Base-by-base conservation (phyloP, 2,797 vertebrate species). In the Rhynchotus rufescens region DNA sequence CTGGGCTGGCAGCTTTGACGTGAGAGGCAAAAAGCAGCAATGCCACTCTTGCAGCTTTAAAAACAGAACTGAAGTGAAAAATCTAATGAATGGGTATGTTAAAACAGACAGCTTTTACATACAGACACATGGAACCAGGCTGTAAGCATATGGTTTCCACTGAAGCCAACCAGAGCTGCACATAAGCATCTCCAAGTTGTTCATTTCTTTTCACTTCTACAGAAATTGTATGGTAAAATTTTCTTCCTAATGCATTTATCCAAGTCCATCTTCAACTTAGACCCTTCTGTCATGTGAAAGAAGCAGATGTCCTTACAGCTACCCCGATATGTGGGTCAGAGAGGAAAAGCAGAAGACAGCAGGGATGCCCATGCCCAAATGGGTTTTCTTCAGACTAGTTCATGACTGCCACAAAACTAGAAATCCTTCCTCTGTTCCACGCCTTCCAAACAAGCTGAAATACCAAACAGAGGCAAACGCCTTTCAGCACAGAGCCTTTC, bases 391-490 rank as follows among this genome's bases (percentile, higher is more conserved):
- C 26, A 49, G 59, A 40, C 52, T 67, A 34, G 54, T 86, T 47
- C 23, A 26, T 0, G 19, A 76, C 40, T 61, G 16, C 10, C 30
- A 26, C 3, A 30, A 81, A 76, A 56, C 73, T 15, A 62, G 60
- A 76, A 83, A 66, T 67, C 64, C 61, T 74, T 54, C 45, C 61
- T 44, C 38, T 85, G 64, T 47, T 78, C 44, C 12, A 17, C 3
- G 26, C 34, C 38, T 85, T 84, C 51, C 52, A 78, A 84, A 78
- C 20, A 80, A 71, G 44, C 49, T 74, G 86, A 62, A 94, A 88
- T 74, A 78, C 57, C 75, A 84, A 86, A 56, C 17, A 78, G 54
- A 87, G 42, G 38, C 59, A 69, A 86, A 64, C 28, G 6, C 62
- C 34, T 25, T 61, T 80, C 2, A 0, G 47, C 51, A 60, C 28